A percentile compares a stretch with the other conserved stretches of the same genome.
Evolutionary conservation across 2,888 invertebrate genomes (phyloP).

Genomic region (Cerastis rubricosa): DNA sequence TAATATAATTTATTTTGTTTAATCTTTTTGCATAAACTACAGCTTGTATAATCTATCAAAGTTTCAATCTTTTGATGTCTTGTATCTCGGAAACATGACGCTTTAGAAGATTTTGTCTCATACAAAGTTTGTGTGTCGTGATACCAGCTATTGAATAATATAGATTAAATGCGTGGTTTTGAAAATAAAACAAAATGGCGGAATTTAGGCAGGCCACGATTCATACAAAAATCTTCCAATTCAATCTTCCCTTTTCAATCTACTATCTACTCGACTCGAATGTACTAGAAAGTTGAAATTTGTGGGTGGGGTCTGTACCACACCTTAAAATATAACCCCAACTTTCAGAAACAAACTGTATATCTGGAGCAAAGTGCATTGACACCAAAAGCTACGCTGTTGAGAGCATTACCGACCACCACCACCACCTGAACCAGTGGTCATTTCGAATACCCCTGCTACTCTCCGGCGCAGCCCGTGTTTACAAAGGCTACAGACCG

Average conservation of each 20-base stretch:
- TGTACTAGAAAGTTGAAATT: no score
- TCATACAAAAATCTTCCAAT: not conserved
- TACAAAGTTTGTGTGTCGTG: not conserved
- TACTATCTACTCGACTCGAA: not conserved
- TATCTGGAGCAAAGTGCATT: conserved; percentile 16
- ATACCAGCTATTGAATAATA: not conserved
- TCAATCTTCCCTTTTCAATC: not conserved
- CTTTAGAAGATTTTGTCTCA: not conserved
- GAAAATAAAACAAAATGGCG: not conserved
- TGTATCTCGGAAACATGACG: not conserved
- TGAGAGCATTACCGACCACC: not conserved
- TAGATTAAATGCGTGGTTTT: not conserved
- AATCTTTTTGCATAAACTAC: not conserved
- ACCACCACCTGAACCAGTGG: no score
- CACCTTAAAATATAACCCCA: not conserved
- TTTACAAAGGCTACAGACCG: no score
- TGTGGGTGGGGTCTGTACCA: no score
- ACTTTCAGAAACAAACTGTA: not conserved
- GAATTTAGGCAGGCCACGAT: not conserved
- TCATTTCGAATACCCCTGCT: no score
- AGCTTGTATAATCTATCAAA: not conserved
- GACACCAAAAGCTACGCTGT: not conserved
- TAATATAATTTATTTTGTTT: not conserved
- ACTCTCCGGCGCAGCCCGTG: no score
- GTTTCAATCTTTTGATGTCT: no score